phyloP scores from a whole-genome alignment of 2,113 vertebrate genomes.

The Phyllostomus hastatus region DNA sequence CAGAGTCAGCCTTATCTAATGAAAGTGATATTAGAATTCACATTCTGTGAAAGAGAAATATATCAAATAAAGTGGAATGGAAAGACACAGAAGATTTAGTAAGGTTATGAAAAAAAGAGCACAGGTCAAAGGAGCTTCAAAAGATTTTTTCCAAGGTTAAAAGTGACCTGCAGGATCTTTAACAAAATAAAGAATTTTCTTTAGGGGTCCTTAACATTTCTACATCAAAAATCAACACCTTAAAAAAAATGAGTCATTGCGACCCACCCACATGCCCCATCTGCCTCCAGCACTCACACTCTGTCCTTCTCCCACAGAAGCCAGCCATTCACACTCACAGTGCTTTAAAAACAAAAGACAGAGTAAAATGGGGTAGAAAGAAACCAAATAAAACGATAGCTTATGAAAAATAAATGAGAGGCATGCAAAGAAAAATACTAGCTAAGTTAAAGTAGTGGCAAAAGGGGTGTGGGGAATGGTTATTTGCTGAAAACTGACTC shows the following conservation, averaged over 20 bases:
- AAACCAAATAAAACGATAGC: not conserved
- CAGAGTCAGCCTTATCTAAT: not conserved
- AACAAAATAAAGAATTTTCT: conserved; percentile 47
- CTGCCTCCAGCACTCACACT: conserved; percentile 35
- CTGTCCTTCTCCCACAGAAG: conserved; percentile 29
- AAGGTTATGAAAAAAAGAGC: not conserved
- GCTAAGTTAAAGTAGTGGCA: not conserved
- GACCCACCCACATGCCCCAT: conserved; percentile 21
- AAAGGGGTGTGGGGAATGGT: not conserved
- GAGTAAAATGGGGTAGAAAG: not conserved
- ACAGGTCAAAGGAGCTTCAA: conserved; percentile 3
- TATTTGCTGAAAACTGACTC: not conserved
- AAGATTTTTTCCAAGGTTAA: not conserved
- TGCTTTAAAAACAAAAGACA: conserved; percentile 11
- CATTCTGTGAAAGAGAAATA: not conserved
- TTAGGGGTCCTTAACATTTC: conserved; percentile 37
- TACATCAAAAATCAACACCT: conserved; percentile 49
- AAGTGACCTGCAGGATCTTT: not conserved
- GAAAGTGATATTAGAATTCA: not conserved
- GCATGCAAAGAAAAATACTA: not conserved
- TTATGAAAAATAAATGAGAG: conserved; percentile 1
- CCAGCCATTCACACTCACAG: conserved; percentile 11
- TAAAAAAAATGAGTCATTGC: conserved; percentile 45
- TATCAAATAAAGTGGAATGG: not conserved
- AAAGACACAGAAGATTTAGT: not conserved